A percentile compares a stretch with the other conserved stretches of the same genome.
Conservation (phyloP, 2,888 invertebrate species). For the Sisyra terminalis region DNA sequence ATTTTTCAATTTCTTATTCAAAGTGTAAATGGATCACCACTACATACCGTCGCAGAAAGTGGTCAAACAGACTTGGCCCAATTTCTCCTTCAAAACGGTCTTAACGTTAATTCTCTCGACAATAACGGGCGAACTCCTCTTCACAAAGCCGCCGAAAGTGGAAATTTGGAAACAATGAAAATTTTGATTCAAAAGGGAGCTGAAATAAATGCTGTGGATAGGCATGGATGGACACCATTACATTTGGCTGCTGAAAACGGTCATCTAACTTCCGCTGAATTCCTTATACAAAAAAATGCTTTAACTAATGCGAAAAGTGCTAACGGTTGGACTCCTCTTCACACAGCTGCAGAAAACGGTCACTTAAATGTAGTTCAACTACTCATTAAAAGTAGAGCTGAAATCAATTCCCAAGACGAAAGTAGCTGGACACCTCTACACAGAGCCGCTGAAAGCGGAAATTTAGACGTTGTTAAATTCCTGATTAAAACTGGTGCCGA, state of each 20-base stretch:
- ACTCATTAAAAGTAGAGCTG: slow-evolving; percentile 4
- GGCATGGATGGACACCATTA: slow-evolving; percentile 8
- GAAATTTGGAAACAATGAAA: slow-evolving; percentile 3
- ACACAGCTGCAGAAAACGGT: neutral
- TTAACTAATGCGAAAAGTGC: neutral
- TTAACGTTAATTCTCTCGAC: slow-evolving; percentile 4
- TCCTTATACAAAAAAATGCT: neutral
- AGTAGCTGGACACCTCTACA: slow-evolving; percentile 6
- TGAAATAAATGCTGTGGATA: slow-evolving; percentile 7
- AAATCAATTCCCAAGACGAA: slow-evolving; percentile 2
- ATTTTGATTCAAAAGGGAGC: slow-evolving; percentile 5
- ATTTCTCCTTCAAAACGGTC: slow-evolving; percentile 4
- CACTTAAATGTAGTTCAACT: neutral
- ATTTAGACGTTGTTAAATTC: slow-evolving; percentile 4
- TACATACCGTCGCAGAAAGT: slow-evolving; percentile 6
- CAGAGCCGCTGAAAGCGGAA: slow-evolving; percentile 4
- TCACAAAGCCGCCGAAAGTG: slow-evolving; percentile 1
- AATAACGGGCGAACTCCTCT: slow-evolving; percentile 4
- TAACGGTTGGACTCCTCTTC: neutral
- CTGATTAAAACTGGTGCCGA: slow-evolving; percentile 5
- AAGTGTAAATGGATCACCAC: slow-evolving; percentile 5
- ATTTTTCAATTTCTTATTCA: slow-evolving; percentile 3
- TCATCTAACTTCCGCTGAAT: neutral
- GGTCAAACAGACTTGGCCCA: slow-evolving; percentile 4
- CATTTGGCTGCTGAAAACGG: slow-evolving; percentile 3